Percentiles rank a stretch among this genome's conserved stretches.
phyloP scores from a whole-genome alignment of 2,113 vertebrate genomes.

The Passer domesticus region DNA sequence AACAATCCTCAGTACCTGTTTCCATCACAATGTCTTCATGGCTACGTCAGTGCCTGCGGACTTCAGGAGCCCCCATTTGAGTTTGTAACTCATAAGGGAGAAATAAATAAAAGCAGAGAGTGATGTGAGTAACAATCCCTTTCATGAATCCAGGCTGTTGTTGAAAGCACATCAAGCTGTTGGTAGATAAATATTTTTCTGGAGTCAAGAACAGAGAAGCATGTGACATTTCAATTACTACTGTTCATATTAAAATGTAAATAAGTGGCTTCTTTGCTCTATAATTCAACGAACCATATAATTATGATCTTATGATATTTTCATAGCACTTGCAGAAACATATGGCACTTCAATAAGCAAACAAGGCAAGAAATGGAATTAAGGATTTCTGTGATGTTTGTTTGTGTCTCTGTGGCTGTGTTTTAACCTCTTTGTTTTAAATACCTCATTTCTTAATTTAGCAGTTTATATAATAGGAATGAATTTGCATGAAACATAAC shows the following conservation, averaged over 20 bases:
- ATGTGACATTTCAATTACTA: constrained; percentile 52
- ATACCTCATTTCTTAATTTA: constrained; percentile 67
- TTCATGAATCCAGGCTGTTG: background rate
- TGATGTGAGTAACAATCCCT: background rate
- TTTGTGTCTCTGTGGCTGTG: constrained; percentile 28
- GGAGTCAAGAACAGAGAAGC: constrained; percentile 46
- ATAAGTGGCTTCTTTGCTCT: constrained; percentile 64
- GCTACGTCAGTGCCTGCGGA: background rate
- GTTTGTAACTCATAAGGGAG: background rate
- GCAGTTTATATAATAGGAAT: constrained; percentile 61
- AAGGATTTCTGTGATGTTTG: constrained; percentile 52
- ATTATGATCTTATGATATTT: constrained; percentile 68
- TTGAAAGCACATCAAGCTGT: constrained; percentile 39
- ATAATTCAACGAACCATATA: constrained; percentile 68
- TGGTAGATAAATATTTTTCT: constrained; percentile 63
- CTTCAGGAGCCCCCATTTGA: background rate
- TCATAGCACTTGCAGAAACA: constrained; percentile 60
- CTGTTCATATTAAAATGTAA: constrained; percentile 65
- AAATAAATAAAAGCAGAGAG: background rate
- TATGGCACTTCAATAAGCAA: constrained; percentile 62
- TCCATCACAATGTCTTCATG: background rate
- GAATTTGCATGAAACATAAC: constrained; percentile 49
- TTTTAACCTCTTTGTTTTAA: constrained; percentile 60
- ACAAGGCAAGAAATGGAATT: constrained; percentile 49
- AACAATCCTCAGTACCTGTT: background rate